Percentiles rank a stretch among this genome's conserved stretches.
These are phyloP conservation scores for Emmelina monodactyla DNA, from an alignment of 2,888 invertebrate species.

Conservation along the genomic window DNA sequence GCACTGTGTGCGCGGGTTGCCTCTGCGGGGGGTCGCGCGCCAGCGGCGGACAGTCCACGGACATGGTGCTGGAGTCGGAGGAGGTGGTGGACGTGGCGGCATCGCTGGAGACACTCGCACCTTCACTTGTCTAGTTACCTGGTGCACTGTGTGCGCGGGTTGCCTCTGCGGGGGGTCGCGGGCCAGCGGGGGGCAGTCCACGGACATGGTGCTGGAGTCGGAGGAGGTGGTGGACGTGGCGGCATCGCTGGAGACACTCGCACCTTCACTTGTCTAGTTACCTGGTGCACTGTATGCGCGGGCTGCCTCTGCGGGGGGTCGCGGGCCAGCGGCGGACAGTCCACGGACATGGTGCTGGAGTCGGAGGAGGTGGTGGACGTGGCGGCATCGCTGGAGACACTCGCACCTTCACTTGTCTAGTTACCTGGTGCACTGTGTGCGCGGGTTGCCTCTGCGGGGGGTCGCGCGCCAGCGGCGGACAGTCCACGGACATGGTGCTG, in stretches of 20 bases:
- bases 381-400: too few relatives aligned
- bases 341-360: constrained; percentile 66
- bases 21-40: constrained; percentile 34
- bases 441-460: constrained; percentile 27
- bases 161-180: constrained; percentile 32
- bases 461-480: constrained; percentile 42
- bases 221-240: constrained; percentile 74
- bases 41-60: constrained; percentile 52
- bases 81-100: constrained; percentile 73
- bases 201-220: constrained; percentile 68
- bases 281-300: constrained; percentile 42
- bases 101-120: too few relatives aligned
- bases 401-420: background rate
- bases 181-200: constrained; percentile 51
- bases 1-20: constrained; percentile 28
- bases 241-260: too few relatives aligned
- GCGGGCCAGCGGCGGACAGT: constrained; percentile 47
- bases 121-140: constrained; percentile 27
- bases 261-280: constrained; percentile 17
- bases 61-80: constrained; percentile 70
- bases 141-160: constrained; percentile 33
- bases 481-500: constrained; percentile 62
- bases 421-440: constrained; percentile 47
- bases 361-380: constrained; percentile 74
- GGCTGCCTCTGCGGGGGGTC: constrained; percentile 29